A percentile compares a stretch with the other conserved stretches of the same genome.
phyloP scores from a whole-genome alignment of 2,797 vertebrate genomes.

The Lutjanus campechanus region DNA sequence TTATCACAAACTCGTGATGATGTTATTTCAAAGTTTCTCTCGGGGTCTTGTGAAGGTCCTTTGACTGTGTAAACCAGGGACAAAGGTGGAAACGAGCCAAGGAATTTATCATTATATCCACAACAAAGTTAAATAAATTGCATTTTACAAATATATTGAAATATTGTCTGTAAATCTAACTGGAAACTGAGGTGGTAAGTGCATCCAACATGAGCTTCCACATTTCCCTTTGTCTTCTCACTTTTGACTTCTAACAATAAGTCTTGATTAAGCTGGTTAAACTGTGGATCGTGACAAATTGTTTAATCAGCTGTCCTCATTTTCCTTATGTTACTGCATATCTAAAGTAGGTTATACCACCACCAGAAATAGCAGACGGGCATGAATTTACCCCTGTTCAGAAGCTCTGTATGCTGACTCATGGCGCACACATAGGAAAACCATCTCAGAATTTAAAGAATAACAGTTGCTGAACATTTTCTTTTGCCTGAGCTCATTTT shows the following conservation, averaged over 20 bases:
- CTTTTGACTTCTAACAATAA: background rate
- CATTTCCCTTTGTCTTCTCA: background rate
- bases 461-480: background rate
- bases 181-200: too few relatives aligned
- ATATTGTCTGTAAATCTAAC: background rate
- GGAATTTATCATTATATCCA: background rate
- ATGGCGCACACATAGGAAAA: background rate
- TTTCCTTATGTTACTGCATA: background rate
- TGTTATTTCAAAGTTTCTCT: background rate
- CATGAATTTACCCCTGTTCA: background rate
- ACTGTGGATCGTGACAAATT: background rate
- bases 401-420: constrained; percentile 8
- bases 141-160: background rate
- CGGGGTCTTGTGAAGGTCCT: background rate
- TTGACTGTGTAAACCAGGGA: background rate
- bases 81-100: background rate
- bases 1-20: too few relatives aligned
- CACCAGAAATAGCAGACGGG: constrained; percentile 5
- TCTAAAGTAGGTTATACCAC: constrained; percentile 16
- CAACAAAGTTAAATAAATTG: background rate
- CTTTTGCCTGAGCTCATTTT: background rate
- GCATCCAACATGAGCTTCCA: too few relatives aligned
- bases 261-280: background rate
- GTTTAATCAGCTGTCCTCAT: background rate
- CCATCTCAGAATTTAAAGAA: background rate